Evolutionary conservation across 2,113 vertebrate genomes (phyloP), one percentile per base, ranked within the genome.

Genomic region (Pomatorhinus ruficollis): DNA sequence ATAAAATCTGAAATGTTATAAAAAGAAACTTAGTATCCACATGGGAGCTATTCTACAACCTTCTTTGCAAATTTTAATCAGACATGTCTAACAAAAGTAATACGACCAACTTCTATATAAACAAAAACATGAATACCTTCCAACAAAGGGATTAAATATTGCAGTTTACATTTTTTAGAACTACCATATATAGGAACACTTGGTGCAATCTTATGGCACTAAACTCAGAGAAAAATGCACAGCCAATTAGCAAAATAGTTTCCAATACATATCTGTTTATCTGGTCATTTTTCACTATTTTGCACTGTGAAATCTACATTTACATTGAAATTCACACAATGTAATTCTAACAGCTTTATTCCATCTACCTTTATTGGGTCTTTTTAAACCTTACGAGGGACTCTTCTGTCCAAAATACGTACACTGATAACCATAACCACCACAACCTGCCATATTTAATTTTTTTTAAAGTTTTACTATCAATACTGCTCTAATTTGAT

Each of bases 1-100:
- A 97, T 97, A 98, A 98, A 96, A 93, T 50, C 70, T 79, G 70
- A 95, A 98, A 91, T 92, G 71, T 91, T 90, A 88, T 84, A 90
- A 92, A 92, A 96, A 89, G 88, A 97, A 97, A 96, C 86, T 88
- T 83, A 87, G 71, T 86, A 84, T 92, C 78, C 96, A 91, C 92
- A 66, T 91, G 93, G 94, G 93, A 97, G 93, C 71, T 83, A 93
- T 96, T 96, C 81, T 78, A 84, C 83, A 97, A 88, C n/a, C 24
- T 96, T 95, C 91, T 91, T 93, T 60, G 85, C 95, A 97, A 97
- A 90, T 94, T 95, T 93, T 95, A 95, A 96, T 97, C 90, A 94
- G 93, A 93, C 89, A 61, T 52, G 68, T 83, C 70, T 92, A 95
- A 90, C 59, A 82, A 89, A 97, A 95, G 90, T 68, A 96, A 94